Conservation (phyloP, 2,888 invertebrate genomes). For the Ichneumoninae sp. region DNA sequence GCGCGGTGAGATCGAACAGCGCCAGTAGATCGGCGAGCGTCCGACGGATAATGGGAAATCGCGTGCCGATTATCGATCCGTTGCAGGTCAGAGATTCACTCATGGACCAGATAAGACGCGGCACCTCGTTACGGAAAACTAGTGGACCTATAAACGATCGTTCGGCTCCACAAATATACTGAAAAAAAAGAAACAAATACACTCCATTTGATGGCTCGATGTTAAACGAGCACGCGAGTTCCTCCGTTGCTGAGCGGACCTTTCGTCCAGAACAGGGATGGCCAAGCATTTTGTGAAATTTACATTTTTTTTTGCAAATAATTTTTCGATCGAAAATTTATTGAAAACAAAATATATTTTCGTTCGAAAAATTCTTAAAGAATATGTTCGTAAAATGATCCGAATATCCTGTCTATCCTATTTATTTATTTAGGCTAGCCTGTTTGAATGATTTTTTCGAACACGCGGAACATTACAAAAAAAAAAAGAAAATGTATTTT, state of each 20-base stretch:
- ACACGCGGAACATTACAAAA: neutral
- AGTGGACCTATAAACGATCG: slow-evolving; percentile 91
- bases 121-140: slow-evolving; percentile 92
- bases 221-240: slow-evolving; percentile 66
- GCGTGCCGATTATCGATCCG: slow-evolving; percentile 82
- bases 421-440: neutral
- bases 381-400: neutral
- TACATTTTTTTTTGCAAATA: neutral
- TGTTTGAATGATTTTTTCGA: neutral
- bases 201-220: slow-evolving; percentile 60
- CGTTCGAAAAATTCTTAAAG: too few species aligned
- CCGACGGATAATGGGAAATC: slow-evolving; percentile 82
- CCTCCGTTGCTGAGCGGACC: slow-evolving; percentile 61
- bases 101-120: slow-evolving; percentile 97
- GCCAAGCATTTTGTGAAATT: slow-evolving; percentile 6
- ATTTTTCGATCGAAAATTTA: neutral
- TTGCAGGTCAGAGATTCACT: slow-evolving; percentile 88
- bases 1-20: slow-evolving; percentile 61
- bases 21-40: slow-evolving; percentile 81
- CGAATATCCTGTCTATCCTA: neutral
- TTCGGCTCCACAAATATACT: slow-evolving; percentile 95
- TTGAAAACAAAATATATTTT: too few species aligned
- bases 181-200: slow-evolving; percentile 73
- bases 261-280: slow-evolving; percentile 31
- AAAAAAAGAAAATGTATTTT: neutral